Evolutionary conservation across 2,797 vertebrate genomes (phyloP).

Genomic region (Sciurus carolinensis): DNA sequence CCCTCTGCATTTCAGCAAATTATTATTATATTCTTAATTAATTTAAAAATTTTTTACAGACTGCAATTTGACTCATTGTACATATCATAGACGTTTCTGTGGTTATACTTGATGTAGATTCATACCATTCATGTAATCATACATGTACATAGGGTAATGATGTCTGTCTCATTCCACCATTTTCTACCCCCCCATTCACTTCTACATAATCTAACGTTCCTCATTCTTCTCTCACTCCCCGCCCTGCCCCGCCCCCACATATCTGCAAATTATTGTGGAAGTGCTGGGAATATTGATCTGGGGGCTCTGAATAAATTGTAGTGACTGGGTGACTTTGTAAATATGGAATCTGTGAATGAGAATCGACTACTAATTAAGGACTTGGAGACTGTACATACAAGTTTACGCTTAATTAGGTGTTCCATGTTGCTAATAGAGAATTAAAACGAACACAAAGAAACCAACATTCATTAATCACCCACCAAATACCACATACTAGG

Average conservation of each 20-base stretch:
- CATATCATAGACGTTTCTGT: too few relatives aligned
- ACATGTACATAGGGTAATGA: too few relatives aligned
- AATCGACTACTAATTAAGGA: neutral
- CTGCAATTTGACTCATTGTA: too few relatives aligned
- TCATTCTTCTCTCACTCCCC: too few relatives aligned
- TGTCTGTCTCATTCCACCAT: too few relatives aligned
- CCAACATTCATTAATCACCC: neutral
- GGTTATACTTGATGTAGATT: too few relatives aligned
- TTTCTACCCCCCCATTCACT: too few relatives aligned
- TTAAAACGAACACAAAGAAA: neutral
- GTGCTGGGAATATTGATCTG: neutral
- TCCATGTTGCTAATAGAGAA: neutral
- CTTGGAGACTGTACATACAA: neutral
- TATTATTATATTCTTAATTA: neutral
- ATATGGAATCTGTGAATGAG: neutral
- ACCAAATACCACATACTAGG: neutral
- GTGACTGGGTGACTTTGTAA: neutral
- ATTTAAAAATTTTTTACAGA: too few relatives aligned
- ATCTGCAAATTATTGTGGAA: neutral
- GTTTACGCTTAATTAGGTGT: neutral
- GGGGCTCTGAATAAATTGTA: neutral
- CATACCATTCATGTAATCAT: too few relatives aligned
- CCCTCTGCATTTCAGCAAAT: neutral
- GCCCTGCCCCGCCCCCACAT: too few relatives aligned
- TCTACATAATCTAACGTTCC: too few relatives aligned